These are phyloP conservation scores for Tetheella fluctuosa DNA, from an alignment of 2,888 invertebrate genomes.

Conservation along the genomic window DNA sequence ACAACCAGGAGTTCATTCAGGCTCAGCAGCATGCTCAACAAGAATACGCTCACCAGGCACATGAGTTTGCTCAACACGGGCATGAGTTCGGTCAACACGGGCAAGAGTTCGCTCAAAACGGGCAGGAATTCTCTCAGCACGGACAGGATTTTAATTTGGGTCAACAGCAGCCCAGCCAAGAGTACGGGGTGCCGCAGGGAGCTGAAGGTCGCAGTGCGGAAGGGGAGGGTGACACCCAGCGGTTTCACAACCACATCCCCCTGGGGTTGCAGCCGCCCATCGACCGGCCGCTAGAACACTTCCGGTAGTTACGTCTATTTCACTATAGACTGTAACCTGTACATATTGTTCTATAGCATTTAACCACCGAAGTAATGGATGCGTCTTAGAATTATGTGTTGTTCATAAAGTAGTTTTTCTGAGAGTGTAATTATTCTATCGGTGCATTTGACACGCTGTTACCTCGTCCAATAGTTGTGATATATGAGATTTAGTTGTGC, in stretches of 20 bases:
- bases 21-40: slow-evolving; percentile 35
- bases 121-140: slow-evolving; percentile 43
- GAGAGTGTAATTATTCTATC: neutral
- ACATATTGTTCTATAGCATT: slow-evolving; percentile 10
- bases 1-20: slow-evolving; percentile 30
- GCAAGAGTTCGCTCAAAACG: slow-evolving; percentile 31
- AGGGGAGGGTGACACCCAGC: slow-evolving; percentile 46
- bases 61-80: slow-evolving; percentile 25
- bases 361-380: neutral
- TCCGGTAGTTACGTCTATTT: slow-evolving; percentile 53
- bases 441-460: slow-evolving; percentile 10
- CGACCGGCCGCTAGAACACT: slow-evolving; percentile 75
- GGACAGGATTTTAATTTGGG: slow-evolving; percentile 34
- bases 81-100: slow-evolving; percentile 24
- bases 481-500: neutral
- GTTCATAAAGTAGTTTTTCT: neutral
- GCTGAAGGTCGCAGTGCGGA: slow-evolving; percentile 71
- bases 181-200: slow-evolving; percentile 68
- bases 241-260: slow-evolving; percentile 76
- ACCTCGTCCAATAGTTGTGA: slow-evolving; percentile 22
- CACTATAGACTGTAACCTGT: slow-evolving; percentile 13
- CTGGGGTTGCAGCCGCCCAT: slow-evolving; percentile 74
- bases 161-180: slow-evolving; percentile 48
- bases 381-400: no score
- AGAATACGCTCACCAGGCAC: slow-evolving; percentile 25